Evolutionary conservation across 1,140 invertebrate genomes (phyloP), one percentile per base, ranked within the genome.

Genomic region (Eumaeus atala): DNA sequence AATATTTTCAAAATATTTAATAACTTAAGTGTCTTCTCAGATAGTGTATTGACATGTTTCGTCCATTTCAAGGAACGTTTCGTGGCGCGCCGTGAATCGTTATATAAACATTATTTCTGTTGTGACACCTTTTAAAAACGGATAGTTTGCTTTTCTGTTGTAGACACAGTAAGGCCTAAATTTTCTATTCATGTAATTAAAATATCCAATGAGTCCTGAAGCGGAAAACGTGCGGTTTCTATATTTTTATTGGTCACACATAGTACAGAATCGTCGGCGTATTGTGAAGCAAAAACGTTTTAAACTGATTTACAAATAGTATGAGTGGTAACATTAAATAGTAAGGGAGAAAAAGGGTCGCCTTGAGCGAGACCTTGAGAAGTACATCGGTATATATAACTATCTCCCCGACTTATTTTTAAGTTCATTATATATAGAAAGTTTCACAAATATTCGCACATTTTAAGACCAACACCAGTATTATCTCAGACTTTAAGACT

Each of bases 211-310:
- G 44, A 3, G 3, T 18, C 36, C 14, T 9, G 16, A 50, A 21
- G 10, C 28, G 17, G 10, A 14, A 10, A 10, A 50, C 36, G 44
- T 10, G 8, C 1, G 6, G 9, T n/a, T n/a, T n/a, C 17, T 9
- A 56, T n/a, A 9, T 28, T 17, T 33, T 14, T 51, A 47, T 50
- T 38, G 16, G 38, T 50, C 17, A 7, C 48, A 36, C 57, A 68
- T n/a, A 65, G 33, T 14, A 61, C 58, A 48, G 63, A 65, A 49
- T 68, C 66, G 36, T 68, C 66, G 2, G 66, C 62, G 37, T 68
- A 68, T 48, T 68, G 62, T 12, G 36, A 63, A 8, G 62, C 40
- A 14, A 12, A 14, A 10, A 65, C 51, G 53, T 52, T 57, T 5
- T 55, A 48, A 9, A 58, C 51, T n/a, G 11, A 14, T 28, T 56